Conservation (phyloP, 2,797 vertebrate species). For the Enteromius mattozi region DNA sequence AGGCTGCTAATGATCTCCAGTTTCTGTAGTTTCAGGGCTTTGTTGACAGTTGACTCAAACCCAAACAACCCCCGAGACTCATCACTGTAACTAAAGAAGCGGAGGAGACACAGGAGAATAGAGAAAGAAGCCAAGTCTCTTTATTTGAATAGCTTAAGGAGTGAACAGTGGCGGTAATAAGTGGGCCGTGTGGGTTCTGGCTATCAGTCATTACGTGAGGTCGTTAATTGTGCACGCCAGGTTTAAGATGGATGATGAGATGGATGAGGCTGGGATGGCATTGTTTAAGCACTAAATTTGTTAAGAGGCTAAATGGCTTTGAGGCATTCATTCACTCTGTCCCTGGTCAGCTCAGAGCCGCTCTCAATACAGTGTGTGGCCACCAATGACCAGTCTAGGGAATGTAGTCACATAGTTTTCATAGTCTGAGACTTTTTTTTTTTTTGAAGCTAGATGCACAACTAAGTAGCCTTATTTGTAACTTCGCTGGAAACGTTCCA, state of each 20-base stretch:
- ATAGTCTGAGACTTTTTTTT: not conserved
- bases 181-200: slow-evolving; percentile 69
- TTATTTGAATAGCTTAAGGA: slow-evolving; percentile 64
- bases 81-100: slow-evolving; percentile 50
- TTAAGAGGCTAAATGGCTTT: slow-evolving; percentile 44
- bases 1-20: slow-evolving; percentile 69
- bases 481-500: slow-evolving; percentile 18
- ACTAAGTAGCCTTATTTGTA: slow-evolving; percentile 29
- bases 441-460: not conserved
- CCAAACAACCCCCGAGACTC: slow-evolving; percentile 37
- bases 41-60: slow-evolving; percentile 39
- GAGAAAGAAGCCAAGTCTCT: slow-evolving; percentile 57
- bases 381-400: slow-evolving; percentile 5
- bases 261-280: slow-evolving; percentile 27
- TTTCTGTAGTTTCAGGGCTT: slow-evolving; percentile 47
- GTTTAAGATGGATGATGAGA: slow-evolving; percentile 55
- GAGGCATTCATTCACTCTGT: slow-evolving; percentile 21
- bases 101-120: slow-evolving; percentile 28
- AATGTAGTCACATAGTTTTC: slow-evolving; percentile 20
- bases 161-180: slow-evolving; percentile 72
- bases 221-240: slow-evolving; percentile 71
- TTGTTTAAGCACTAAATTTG: slow-evolving; percentile 56
- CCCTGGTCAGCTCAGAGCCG: not conserved
- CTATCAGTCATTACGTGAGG: slow-evolving; percentile 74
- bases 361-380: slow-evolving; percentile 3